phyloP scores from a whole-genome alignment of 2,888 invertebrate species.

The Venusia cambrica region DNA sequence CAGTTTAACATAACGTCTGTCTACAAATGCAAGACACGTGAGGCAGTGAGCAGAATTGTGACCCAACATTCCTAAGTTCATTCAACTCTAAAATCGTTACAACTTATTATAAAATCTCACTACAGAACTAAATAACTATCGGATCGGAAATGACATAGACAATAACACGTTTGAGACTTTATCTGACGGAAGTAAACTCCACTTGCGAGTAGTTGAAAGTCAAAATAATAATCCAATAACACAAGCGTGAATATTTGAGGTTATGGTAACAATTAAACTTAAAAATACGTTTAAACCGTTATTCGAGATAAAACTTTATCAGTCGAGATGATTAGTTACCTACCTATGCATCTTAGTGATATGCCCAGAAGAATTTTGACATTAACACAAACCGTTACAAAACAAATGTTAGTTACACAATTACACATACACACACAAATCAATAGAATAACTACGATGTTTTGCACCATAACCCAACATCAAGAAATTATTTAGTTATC shows the following conservation, averaged over 20 bases:
- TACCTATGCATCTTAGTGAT: constrained; percentile 13
- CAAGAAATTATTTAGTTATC: too few relatives aligned
- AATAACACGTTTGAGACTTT: too few relatives aligned
- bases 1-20: neutral
- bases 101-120: constrained; percentile 8
- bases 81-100: constrained; percentile 7
- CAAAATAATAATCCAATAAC: too few relatives aligned
- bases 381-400: too few relatives aligned
- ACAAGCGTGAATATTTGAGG: constrained; percentile 7
- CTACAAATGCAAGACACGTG: constrained; percentile 15
- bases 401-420: too few relatives aligned
- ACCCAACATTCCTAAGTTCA: constrained; percentile 5
- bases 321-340: constrained; percentile 7
- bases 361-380: too few relatives aligned
- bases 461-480: too few relatives aligned
- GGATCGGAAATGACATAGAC: too few relatives aligned
- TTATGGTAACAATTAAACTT: constrained; percentile 18
- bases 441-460: too few relatives aligned
- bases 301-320: constrained; percentile 11
- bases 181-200: too few relatives aligned
- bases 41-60: constrained; percentile 23
- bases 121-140: constrained; percentile 6
- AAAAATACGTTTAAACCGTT: constrained; percentile 19
- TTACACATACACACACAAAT: too few relatives aligned
- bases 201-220: too few relatives aligned